phyloP scores from a whole-genome alignment of 2,113 vertebrate genomes.

The Phodopus roborovskii region DNA sequence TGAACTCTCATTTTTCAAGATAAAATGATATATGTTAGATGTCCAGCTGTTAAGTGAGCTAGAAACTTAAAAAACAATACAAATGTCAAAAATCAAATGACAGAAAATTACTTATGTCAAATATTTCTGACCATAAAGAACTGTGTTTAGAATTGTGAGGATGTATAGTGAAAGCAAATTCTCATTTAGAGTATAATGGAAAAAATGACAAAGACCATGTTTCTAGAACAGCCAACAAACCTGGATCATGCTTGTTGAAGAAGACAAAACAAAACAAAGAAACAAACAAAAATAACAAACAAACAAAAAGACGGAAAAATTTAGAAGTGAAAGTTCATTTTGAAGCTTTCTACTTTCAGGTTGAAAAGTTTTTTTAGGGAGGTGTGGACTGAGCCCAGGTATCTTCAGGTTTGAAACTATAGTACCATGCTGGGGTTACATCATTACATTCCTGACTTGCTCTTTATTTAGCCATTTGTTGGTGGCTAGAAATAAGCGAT shows the following conservation, averaged over 20 bases:
- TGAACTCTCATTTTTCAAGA: slow-evolving; percentile 63
- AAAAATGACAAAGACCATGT: background rate
- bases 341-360: background rate
- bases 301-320: background rate
- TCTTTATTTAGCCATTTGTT: slow-evolving; percentile 5
- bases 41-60: slow-evolving; percentile 68
- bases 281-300: no score
- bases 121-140: slow-evolving; percentile 31
- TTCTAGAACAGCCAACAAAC: slow-evolving; percentile 36
- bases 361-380: background rate
- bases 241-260: background rate
- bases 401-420: slow-evolving; percentile 23
- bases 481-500: slow-evolving; percentile 22
- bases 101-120: slow-evolving; percentile 1
- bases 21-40: slow-evolving; percentile 65
- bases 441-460: slow-evolving; percentile 19
- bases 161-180: background rate
- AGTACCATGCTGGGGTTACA: background rate
- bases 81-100: slow-evolving; percentile 48
- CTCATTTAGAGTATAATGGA: slow-evolving; percentile 1
- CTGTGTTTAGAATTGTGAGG: background rate
- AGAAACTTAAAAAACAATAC: slow-evolving; percentile 29
- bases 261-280: no score
- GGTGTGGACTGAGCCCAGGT: background rate
- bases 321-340: slow-evolving; percentile 28